Evolutionary conservation across 2,113 vertebrate genomes (phyloP).

Genomic region (Eulemur macaco): DNA sequence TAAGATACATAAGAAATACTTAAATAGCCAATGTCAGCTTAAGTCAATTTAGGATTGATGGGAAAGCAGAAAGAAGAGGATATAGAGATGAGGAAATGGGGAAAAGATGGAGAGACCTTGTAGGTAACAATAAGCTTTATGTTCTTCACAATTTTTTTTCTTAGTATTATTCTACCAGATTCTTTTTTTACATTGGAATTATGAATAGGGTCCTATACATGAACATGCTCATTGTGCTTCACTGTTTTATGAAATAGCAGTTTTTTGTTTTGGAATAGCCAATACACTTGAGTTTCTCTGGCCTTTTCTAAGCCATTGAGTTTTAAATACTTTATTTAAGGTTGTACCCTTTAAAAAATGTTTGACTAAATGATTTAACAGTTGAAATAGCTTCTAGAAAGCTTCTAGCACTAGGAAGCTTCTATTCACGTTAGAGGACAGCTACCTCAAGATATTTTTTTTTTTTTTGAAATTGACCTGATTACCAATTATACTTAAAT

Average conservation of each 20-base stretch:
- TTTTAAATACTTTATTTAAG: constrained; percentile 11
- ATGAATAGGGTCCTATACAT: neutral
- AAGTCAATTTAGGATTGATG: neutral
- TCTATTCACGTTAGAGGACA: neutral
- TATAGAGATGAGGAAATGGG: neutral
- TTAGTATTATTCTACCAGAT: neutral
- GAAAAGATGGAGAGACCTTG: neutral
- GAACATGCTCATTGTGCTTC: neutral
- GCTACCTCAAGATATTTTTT: neutral
- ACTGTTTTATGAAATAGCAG: neutral
- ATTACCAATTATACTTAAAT: neutral
- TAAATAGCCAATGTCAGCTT: neutral
- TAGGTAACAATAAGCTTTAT: neutral
- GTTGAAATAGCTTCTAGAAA: neutral
- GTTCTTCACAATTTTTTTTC: neutral
- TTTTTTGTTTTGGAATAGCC: neutral
- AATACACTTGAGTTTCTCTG: neutral
- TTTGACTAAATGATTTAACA: neutral
- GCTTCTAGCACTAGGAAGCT: neutral
- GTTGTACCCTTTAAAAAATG: neutral
- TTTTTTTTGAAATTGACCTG: neutral
- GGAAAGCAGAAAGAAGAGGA: neutral
- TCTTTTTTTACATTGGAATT: neutral
- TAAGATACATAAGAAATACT: neutral
- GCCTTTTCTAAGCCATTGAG: neutral